A percentile compares a stretch with the other conserved stretches of the same genome.
These are phyloP conservation scores for Pandemis heparana DNA, from an alignment of 2,888 invertebrate genomes.

Conservation along the genomic window DNA sequence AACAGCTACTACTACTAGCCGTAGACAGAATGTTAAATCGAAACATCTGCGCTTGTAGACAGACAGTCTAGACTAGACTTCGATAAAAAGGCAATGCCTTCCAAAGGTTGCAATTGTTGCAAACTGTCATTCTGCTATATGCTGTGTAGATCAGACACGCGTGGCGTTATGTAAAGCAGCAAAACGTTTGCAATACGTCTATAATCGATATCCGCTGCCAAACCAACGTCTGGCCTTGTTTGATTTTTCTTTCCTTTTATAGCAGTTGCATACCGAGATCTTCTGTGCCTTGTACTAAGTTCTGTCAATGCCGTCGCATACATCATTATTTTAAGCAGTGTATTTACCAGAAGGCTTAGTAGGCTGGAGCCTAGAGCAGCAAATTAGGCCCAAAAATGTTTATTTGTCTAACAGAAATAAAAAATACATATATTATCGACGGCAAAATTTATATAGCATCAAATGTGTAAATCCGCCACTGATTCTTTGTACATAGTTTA, in stretches of 20 bases:
- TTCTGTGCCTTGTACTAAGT: not conserved
- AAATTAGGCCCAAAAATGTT: no score
- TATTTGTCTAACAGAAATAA: no score
- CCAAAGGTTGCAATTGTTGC: not conserved
- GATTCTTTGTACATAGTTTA: no score
- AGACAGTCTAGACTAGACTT: not conserved
- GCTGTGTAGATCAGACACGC: constrained; percentile 19
- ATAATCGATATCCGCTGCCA: constrained; percentile 34
- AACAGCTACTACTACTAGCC: not conserved
- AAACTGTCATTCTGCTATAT: not conserved
- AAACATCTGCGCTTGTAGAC: not conserved
- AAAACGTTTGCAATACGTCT: constrained; percentile 19
- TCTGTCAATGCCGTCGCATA: not conserved
- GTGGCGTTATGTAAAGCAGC: constrained; percentile 28
- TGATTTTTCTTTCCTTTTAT: constrained; percentile 27
- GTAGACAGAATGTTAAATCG: not conserved
- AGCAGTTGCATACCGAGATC: constrained; percentile 9
- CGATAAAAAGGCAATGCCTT: not conserved
- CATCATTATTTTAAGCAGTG: not conserved
- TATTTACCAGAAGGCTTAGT: not conserved
- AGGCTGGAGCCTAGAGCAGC: no score
- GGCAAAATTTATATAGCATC: no score
- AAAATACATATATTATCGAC: no score
- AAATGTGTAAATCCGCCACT: no score
- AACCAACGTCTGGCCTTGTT: constrained; percentile 30